These are phyloP conservation scores for Eristalinus sepulchralis DNA, from an alignment of 2,888 invertebrate genomes.

Conservation along the genomic window DNA sequence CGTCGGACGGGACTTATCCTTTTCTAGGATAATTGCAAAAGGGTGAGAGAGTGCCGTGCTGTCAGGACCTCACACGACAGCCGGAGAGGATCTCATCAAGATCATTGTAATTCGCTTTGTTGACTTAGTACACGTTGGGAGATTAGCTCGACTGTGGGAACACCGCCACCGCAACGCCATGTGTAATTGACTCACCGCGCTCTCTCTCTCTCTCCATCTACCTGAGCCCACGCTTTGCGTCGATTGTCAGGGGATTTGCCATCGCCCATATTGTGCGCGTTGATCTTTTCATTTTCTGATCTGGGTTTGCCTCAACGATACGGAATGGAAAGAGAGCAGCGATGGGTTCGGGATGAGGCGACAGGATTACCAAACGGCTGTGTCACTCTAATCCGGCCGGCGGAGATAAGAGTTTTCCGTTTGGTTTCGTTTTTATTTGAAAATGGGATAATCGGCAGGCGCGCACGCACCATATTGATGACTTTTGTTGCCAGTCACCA, in stretches of 20 bases:
- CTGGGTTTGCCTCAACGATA: conserved; percentile 33
- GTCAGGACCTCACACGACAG: conserved; percentile 57
- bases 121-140: conserved; percentile 33
- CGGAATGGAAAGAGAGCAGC: not conserved
- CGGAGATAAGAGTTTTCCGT: conserved; percentile 54
- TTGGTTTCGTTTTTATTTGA: conserved; percentile 52
- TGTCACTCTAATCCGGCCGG: conserved; percentile 66
- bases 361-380: conserved; percentile 63
- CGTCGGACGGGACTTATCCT: conserved; percentile 43
- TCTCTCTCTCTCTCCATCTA: conserved; percentile 16
- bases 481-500: conserved; percentile 56
- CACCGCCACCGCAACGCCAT: conserved; percentile 31
- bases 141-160: conserved; percentile 4
- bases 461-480: conserved; percentile 53
- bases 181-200: conserved; percentile 33
- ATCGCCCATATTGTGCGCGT: conserved; percentile 24
- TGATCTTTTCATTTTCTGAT: conserved; percentile 47
- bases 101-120: conserved; percentile 67
- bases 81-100: conserved; percentile 47
- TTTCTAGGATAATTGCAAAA: conserved; percentile 66
- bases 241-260: conserved; percentile 66
- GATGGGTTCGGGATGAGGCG: conserved; percentile 43
- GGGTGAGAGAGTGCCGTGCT: conserved; percentile 43
- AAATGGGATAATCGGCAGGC: conserved; percentile 63
- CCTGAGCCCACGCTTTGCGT: conserved; percentile 66